Conservation (phyloP, 2,888 invertebrate genomes). For the Cordilura impudica region DNA sequence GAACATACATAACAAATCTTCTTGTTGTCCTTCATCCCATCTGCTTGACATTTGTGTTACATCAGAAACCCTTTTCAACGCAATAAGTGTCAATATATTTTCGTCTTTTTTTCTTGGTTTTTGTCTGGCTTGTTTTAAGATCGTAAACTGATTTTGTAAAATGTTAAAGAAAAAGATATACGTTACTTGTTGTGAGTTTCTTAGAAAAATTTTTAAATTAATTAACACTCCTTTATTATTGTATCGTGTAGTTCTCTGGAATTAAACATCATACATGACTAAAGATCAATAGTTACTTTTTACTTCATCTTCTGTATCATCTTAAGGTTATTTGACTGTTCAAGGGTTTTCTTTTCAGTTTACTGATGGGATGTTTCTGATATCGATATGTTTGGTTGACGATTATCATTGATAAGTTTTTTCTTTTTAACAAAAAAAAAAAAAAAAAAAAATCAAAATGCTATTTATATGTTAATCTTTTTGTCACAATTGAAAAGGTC, state of each 20-base stretch:
- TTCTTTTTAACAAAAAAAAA: background rate
- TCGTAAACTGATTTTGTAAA: conserved; percentile 52
- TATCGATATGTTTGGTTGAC: conserved; percentile 54
- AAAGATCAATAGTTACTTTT: conserved; percentile 40
- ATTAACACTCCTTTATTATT: conserved; percentile 59
- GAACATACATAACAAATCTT: conserved; percentile 1
- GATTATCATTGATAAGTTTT: conserved; percentile 45
- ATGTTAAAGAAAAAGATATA: conserved; percentile 23
- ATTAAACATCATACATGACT: conserved; percentile 40
- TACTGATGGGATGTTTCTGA: conserved; percentile 50
- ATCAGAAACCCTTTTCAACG: conserved; percentile 52
- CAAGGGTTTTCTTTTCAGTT: conserved; percentile 6
- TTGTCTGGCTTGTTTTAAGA: conserved; percentile 50
- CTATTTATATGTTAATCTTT: conserved; percentile 46
- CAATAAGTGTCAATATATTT: conserved; percentile 53
- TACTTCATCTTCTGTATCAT: conserved; percentile 12
- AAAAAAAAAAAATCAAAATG: conserved; percentile 13
- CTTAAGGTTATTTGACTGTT: background rate
- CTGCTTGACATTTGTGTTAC: conserved; percentile 20
- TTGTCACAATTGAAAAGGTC: conserved; percentile 12
- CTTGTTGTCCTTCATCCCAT: conserved; percentile 9
- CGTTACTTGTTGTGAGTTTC: conserved; percentile 52
- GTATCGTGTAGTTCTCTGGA: conserved; percentile 52
- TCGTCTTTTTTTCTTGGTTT: background rate
- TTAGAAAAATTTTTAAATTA: conserved; percentile 53